These are phyloP conservation scores for Sarcophaga rosellei DNA, from an alignment of 2,888 invertebrate species.

Conservation along the genomic window DNA sequence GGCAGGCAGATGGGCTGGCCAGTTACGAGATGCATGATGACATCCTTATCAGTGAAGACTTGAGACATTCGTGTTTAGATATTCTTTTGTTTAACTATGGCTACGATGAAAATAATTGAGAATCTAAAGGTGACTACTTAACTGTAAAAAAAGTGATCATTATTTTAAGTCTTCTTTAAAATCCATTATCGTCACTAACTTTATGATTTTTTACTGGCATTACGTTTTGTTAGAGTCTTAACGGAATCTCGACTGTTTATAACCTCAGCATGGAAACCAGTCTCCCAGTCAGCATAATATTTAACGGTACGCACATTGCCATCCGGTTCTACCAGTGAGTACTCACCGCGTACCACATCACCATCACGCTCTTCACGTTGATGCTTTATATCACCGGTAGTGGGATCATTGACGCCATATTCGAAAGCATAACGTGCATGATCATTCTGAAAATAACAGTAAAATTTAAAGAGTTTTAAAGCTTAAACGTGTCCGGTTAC, in stretches of 20 bases:
- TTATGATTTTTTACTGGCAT: constrained; percentile 71
- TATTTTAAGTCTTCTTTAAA: no score
- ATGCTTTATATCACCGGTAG: constrained; percentile 88
- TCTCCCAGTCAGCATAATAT: constrained; percentile 90
- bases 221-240: constrained; percentile 79
- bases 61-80: constrained; percentile 1
- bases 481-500: constrained; percentile 73
- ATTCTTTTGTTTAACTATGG: constrained; percentile 47
- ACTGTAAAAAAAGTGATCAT: constrained; percentile 42
- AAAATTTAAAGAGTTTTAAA: neutral
- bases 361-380: constrained; percentile 88
- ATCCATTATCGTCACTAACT: constrained; percentile 66
- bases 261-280: constrained; percentile 89
- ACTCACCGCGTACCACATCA: constrained; percentile 87
- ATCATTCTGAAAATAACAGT: constrained; percentile 82
- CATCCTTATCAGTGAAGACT: neutral
- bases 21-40: neutral
- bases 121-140: constrained; percentile 68
- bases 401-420: constrained; percentile 88
- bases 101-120: constrained; percentile 59
- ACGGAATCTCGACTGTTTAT: constrained; percentile 84
- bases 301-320: constrained; percentile 88
- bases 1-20: neutral
- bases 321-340: constrained; percentile 87
- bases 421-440: constrained; percentile 88